Conservation (phyloP, 2,797 vertebrate genomes). For the Trichosurus vulpecula region DNA sequence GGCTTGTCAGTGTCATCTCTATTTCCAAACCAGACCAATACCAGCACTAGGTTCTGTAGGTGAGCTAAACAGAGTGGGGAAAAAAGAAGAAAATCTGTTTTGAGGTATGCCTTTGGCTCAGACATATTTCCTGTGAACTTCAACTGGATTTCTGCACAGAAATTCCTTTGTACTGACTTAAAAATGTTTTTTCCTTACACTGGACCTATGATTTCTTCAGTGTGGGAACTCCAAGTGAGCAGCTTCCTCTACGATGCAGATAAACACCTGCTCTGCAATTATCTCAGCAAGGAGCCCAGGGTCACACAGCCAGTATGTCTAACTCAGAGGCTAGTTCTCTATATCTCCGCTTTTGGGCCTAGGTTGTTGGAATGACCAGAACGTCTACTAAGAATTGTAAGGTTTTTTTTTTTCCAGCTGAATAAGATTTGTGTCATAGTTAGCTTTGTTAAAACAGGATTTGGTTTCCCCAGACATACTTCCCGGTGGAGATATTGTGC, state of each 20-base stretch:
- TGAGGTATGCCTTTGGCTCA: neutral
- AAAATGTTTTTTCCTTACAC: neutral
- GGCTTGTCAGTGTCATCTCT: neutral
- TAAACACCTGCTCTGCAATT: neutral
- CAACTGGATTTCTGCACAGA: neutral
- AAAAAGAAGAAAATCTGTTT: neutral
- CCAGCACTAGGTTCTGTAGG: neutral
- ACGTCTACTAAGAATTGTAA: neutral
- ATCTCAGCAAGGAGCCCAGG: neutral
- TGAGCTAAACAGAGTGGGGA: neutral
- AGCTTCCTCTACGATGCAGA: neutral
- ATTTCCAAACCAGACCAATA: neutral
- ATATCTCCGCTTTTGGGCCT: neutral
- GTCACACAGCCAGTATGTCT: neutral
- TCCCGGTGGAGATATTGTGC: neutral
- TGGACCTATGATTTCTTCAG: neutral
- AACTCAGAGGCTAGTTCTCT: neutral
- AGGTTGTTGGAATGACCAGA: neutral
- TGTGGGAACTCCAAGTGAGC: neutral
- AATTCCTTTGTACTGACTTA: neutral
- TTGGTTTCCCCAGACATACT: neutral
- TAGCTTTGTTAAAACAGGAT: neutral
- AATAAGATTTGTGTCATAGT: neutral
- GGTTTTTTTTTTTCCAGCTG: neutral
- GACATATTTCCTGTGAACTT: neutral